Evolutionary conservation across 2,113 vertebrate genomes (phyloP), one percentile per base, ranked within the genome.

Genomic region (Oryzias melastigma): DNA sequence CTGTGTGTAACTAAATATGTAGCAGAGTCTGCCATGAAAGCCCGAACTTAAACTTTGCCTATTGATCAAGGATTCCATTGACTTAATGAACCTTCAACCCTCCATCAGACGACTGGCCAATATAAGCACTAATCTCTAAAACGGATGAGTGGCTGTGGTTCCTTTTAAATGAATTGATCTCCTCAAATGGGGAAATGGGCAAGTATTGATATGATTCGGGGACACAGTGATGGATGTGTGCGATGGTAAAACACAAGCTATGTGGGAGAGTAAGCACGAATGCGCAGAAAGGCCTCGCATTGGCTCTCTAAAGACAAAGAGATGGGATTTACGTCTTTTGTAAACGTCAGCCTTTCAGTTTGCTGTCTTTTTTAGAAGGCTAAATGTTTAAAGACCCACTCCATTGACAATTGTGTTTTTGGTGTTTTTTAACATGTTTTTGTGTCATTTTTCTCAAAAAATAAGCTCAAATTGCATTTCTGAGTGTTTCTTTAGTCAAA

Each of bases 1-100:
- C 25, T 19, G 40, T 67, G 18, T 63, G 61, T 73, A 82, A 78
- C 74, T 55, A 68, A 59, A 78, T 58, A 58, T 69, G 56, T 66
- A 67, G 49, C 41, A 58, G 68, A 84, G 65, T 70, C 54, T 41
- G 44, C 57, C 67, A 62, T 84, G 66, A 77, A 81, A 80, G 91
- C 92, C 88, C 62, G 64, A 91, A 91, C 91, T 92, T 91, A 92
- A 93, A 93, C 91, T 94, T 94, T 93, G 89, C 91, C 89, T 91
- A 94, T 95, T 93, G 95, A 98, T 98, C 95, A 93, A 93, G 90
- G 92, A 94, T 95, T 95, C 94, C 95, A 95, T 95, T 93, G 94
- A 93, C 94, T 95, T 95, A 97, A 96, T 96, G 95, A 95, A 94
- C 85, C 85, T 87, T 92, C 88, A 91, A 91, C 87, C 92, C 91